Base-by-base conservation (phyloP, 2,797 vertebrate species). In the Leptatherina wallacei region DNA sequence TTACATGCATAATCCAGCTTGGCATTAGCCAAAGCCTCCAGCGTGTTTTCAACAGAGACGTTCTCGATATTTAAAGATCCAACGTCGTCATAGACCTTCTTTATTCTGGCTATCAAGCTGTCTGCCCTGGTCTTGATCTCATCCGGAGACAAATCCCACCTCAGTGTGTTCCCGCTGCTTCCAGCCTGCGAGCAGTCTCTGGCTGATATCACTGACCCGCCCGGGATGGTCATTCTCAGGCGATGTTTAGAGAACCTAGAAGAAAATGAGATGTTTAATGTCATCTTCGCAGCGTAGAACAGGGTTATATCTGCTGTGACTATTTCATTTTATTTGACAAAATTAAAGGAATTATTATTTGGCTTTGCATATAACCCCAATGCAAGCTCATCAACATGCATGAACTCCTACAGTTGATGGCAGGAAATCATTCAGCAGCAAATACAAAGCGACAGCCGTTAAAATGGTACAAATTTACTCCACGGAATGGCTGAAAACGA, bases 121-220 rank as follows among this genome's bases (percentile, higher is more conserved):
- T 97, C 96, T 0, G 96, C 95, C 73, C 75, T 88, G 54, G 82
- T 82, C 80, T 82, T 90, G 70, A 98, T 97, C 83, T 97, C 93
- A 9, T 95, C 95, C n/a, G 97, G 96, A 44, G 93, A 94, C 77
- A 98, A 89, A 85, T 99, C 95, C 98, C 97, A 99, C 75, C 93
- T 94, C 81, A 96, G 90, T 1, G 93, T 47, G 73, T 93, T 96
- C 68, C 13, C 90, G 73, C 77, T 78, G 16, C 73, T 58, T 7
- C 77, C 84, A 6, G 86, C 80, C 71, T 78, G 93, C 29, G 92
- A 94, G 84, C 88, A 89, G 68, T 85, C 76, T 38, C 84, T 83
- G 80, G 86, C 79, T 6, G 88, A 68, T 14, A 80, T 62, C 80
- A 89, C 90, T 30, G 78, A 57, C 77, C 90, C 92, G 27, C 87